Percentiles rank a stretch among this genome's conserved stretches.
Conservation (phyloP, 2,888 invertebrate species). For the Polydesmus complanatus region DNA sequence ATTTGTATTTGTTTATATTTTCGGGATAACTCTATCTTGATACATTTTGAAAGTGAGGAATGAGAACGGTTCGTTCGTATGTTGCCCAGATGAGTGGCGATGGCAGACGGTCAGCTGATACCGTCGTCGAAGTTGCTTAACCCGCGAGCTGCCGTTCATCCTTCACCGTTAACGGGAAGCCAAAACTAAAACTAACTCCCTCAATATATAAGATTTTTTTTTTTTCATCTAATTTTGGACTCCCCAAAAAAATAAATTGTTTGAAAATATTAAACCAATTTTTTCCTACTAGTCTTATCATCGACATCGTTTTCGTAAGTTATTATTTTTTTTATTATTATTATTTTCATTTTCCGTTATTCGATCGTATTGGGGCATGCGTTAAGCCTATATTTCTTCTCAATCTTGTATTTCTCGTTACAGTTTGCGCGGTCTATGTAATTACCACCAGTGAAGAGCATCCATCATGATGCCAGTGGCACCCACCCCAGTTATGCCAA, state of each 20-base stretch:
- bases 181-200: too few species aligned
- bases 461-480: constrained; percentile 78
- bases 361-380: not conserved
- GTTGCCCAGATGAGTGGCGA: too few species aligned
- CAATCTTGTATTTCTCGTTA: not conserved
- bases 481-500: constrained; percentile 80
- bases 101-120: not conserved
- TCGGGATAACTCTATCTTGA: not conserved
- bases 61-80: too few species aligned
- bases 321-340: not conserved
- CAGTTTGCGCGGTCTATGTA: not conserved
- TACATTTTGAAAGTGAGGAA: too few species aligned
- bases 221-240: too few species aligned
- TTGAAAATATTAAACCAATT: too few species aligned
- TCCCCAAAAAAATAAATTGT: too few species aligned
- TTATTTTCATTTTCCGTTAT: not conserved
- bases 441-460: not conserved
- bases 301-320: not conserved
- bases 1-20: not conserved
- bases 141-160: too few species aligned
- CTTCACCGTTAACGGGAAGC: too few species aligned
- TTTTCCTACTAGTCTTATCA: too few species aligned
- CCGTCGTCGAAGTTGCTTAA: too few species aligned
- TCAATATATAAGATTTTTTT: too few species aligned
- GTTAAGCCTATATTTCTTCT: not conserved